A percentile compares a stretch with the other conserved stretches of the same genome.
Evolutionary conservation across 2,888 invertebrate species (phyloP).

Genomic region (Nudaria mundana): DNA sequence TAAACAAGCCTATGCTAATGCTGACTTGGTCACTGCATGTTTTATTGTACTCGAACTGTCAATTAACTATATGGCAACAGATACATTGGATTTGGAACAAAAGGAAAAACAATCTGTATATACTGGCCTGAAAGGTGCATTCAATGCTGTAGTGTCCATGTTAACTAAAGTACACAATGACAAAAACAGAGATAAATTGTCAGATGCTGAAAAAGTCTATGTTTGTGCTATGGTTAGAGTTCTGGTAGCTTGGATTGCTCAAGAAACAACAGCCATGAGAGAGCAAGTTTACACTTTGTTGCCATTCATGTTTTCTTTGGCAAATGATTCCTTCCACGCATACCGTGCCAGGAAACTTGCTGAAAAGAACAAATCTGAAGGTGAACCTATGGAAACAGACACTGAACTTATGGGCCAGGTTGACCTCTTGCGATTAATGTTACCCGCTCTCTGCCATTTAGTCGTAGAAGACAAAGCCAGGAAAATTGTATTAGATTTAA

Average conservation of each 20-base stretch:
- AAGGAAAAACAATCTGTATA: slow-evolving; percentile 96
- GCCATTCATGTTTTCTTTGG: slow-evolving; percentile 89
- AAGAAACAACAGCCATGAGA: slow-evolving; percentile 94
- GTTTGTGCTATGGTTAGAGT: slow-evolving; percentile 93
- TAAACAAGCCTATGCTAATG: slow-evolving; percentile 88
- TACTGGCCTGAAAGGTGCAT: slow-evolving; percentile 93
- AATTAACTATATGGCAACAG: slow-evolving; percentile 89
- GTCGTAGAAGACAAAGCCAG: slow-evolving; percentile 95
- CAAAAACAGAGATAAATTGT: slow-evolving; percentile 85
- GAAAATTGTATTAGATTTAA: slow-evolving; percentile 87
- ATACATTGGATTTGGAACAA: slow-evolving; percentile 91
- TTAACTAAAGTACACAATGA: slow-evolving; percentile 87
- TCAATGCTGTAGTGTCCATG: slow-evolving; percentile 89
- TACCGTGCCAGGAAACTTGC: slow-evolving; percentile 84
- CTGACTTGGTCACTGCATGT: slow-evolving; percentile 90
- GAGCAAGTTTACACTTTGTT: slow-evolving; percentile 90
- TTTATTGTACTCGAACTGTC: slow-evolving; percentile 91
- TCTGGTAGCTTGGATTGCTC: slow-evolving; percentile 93
- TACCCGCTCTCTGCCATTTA: slow-evolving; percentile 95
- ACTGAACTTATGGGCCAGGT: slow-evolving; percentile 77
- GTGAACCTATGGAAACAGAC: slow-evolving; percentile 73
- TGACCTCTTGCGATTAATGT: slow-evolving; percentile 89
- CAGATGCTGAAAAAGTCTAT: slow-evolving; percentile 87
- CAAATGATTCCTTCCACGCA: slow-evolving; percentile 91
- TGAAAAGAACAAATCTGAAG: slow-evolving; percentile 84